Evolutionary conservation across 2,113 vertebrate genomes (phyloP).

Genomic region (Malurus melanocephalus): DNA sequence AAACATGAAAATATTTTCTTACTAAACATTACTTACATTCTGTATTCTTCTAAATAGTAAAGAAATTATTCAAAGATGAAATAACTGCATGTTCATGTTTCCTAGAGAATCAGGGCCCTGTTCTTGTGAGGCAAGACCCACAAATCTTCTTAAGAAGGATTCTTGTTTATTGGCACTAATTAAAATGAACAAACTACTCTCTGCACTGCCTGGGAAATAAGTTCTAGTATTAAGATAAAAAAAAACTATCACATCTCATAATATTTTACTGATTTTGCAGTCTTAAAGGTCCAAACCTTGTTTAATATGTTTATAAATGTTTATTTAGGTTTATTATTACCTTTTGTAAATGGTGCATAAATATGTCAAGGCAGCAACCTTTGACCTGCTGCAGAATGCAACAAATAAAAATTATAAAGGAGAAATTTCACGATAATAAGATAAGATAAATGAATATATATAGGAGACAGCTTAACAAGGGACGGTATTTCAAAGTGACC

Average conservation of each 20-base stretch:
- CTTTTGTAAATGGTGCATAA: not conserved
- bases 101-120: not conserved
- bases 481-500: not conserved
- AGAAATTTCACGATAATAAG: not conserved
- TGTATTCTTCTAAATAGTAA: not conserved
- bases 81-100: fast-evolving
- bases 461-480: not conserved
- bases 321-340: no score
- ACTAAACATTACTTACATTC: not conserved
- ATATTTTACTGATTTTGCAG: not conserved
- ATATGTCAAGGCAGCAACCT: not conserved
- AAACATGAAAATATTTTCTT: not conserved
- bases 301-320: not conserved
- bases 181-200: not conserved
- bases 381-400: not conserved
- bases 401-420: not conserved
- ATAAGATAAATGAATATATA: not conserved
- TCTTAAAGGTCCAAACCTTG: not conserved
- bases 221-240: not conserved
- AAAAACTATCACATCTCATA: not conserved
- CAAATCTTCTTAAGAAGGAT: not conserved
- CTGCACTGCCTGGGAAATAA: not conserved
- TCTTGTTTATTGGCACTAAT: not conserved
- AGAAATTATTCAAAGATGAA: not conserved
- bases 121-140: not conserved